Evolutionary conservation across 23 tunicate genomes (phyloP), one percentile per base, ranked within the genome.

Genomic region (Styela plicata): DNA sequence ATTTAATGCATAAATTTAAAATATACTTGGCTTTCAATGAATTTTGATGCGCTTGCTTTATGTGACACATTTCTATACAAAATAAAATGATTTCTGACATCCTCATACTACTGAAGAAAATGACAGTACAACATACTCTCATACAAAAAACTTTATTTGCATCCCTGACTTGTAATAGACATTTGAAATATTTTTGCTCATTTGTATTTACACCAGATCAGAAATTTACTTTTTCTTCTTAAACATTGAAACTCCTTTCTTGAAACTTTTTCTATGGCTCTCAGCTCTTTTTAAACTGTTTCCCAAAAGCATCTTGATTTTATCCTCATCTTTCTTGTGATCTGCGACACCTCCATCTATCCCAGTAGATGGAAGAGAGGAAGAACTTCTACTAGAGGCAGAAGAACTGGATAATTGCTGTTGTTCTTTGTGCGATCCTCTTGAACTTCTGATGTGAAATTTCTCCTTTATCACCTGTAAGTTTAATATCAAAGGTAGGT

Each of bases 381-480:
- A 24, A 1, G 81, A 23, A 53, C 81, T 53, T 36, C 81, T 36
- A 26, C 64, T 76, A 3, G 34, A 28, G 3, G 34, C 36, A 13
- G 73, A 68, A 20, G 27, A 13, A 69, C 81, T 23, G 53, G 36
- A 3, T 34, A 10, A 28, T 75, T 61, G 27, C 30, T 34, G 36
- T 68, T 28, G 33, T 34, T 69, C 35, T 70, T 80, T 19, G 86
- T 73, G 70, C 80, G 28, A 36, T 77, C 63, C 16, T 7, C 66
- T 36, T 20, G 81, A 64, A 28, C 81, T 88, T 30, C 84, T 61
- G 0, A 91, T 26, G 36, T 86, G 90, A 63, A 91, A 80, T 35
- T 91, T 91, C 70, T 91, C 88, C 37, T 91, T 91, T 36, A 91
- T 77, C 3, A 91, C 66, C 97, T 91, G 78, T 63, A 64, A 80